Conservation (phyloP, 1,140 invertebrate species). For the Euglossa dilemma region DNA sequence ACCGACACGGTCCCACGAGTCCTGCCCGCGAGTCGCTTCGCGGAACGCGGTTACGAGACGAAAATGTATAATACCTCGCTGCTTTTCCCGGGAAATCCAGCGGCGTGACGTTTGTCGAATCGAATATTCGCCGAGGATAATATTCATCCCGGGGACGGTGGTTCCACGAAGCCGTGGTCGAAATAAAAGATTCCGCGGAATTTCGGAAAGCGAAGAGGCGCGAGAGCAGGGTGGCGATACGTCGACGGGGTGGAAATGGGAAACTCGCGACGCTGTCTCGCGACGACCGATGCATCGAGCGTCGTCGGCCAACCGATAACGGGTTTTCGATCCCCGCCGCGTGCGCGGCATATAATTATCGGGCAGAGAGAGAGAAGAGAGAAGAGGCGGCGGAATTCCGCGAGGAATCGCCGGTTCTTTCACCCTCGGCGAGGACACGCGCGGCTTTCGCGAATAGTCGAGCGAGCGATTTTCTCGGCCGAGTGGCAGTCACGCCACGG, state of each 20-base stretch:
- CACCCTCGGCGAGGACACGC: not conserved
- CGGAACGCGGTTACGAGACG: not conserved
- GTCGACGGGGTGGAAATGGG: slow-evolving; percentile 5
- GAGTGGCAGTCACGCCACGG: slow-evolving; percentile 32
- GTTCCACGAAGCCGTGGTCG: not conserved
- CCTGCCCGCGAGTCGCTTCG: no score
- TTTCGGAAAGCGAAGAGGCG: not conserved
- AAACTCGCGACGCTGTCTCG: not conserved
- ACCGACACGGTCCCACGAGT: no score
- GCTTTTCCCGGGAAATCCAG: not conserved
- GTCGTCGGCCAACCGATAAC: slow-evolving; percentile 62
- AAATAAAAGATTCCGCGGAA: slow-evolving; percentile 14
- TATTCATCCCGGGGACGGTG: slow-evolving; percentile 16
- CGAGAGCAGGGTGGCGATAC: not conserved
- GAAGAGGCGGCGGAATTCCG: no score
- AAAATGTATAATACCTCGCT: not conserved
- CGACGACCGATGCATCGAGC: not conserved
- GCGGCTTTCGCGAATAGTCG: slow-evolving; percentile 7
- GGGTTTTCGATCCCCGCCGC: slow-evolving; percentile 70
- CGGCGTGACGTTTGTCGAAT: slow-evolving; percentile 2
- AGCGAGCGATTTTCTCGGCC: not conserved
- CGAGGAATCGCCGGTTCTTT: not conserved
- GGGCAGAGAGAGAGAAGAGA: no score
- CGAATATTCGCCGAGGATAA: slow-evolving; percentile 23
- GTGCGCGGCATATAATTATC: slow-evolving; percentile 71